phyloP scores from a whole-genome alignment of 1,140 invertebrate species.

The Bacillus rossius region DNA sequence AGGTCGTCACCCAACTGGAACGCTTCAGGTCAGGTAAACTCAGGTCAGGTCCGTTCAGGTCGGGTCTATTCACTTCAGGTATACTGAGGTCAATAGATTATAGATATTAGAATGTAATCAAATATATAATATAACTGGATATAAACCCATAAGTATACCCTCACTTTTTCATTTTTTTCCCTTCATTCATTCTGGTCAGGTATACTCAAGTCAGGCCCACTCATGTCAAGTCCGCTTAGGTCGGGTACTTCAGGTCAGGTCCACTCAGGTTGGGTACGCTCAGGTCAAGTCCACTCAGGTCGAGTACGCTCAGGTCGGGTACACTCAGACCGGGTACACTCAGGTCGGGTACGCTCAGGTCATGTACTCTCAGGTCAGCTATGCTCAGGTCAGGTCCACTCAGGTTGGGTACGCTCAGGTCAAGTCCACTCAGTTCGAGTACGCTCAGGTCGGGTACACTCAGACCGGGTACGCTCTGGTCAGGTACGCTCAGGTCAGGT shows the following conservation, averaged over 20 bases:
- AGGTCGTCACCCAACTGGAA: no score
- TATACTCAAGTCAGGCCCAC: no score
- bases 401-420: conserved; percentile 20
- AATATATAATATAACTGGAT: no score
- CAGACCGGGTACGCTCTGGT: conserved; percentile 22
- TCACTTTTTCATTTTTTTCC: no score
- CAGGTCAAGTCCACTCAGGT: conserved; percentile 22
- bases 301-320: conserved; percentile 21
- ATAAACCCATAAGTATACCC: no score
- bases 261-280: conserved; percentile 20
- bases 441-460: conserved; percentile 21
- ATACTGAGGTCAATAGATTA: no score
- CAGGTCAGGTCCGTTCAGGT: no score
- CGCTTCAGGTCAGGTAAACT: no score
- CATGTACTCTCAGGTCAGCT: conserved; percentile 20
- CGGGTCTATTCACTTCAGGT: no score
- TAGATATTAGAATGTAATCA: no score
- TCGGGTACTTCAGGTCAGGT: conserved; percentile 21
- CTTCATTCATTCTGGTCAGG: no score
- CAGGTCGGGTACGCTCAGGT: conserved; percentile 22
- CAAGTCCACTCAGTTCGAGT: conserved; percentile 21
- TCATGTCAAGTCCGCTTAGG: conserved; percentile 17
- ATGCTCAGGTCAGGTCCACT: conserved; percentile 20
- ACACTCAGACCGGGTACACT: conserved; percentile 20
- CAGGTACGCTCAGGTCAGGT: conserved; percentile 22